A percentile compares a stretch with the other conserved stretches of the same genome.
Conservation (phyloP, 1,140 invertebrate genomes). For the Cotesia glomerata region DNA sequence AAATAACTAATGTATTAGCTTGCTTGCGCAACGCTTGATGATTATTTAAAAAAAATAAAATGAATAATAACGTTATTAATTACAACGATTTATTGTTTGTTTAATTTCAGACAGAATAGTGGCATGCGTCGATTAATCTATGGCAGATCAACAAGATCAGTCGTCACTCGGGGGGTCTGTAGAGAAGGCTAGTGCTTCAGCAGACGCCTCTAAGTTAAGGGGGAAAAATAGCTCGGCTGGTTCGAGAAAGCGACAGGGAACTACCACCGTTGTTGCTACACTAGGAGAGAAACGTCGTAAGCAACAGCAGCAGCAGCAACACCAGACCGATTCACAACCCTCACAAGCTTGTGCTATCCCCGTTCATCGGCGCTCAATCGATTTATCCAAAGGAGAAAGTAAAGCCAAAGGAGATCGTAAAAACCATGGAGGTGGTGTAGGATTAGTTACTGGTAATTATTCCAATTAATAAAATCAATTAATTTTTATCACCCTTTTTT, state of each 20-base stretch:
- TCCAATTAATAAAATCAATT: not conserved
- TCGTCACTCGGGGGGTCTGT: constrained; percentile 64
- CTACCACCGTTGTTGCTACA: constrained; percentile 47
- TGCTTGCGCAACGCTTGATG: no score
- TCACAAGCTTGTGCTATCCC: constrained; percentile 43
- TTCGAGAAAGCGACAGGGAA: constrained; percentile 60
- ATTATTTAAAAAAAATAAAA: no score
- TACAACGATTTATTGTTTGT: constrained; percentile 13
- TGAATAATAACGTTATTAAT: no score
- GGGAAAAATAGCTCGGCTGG: constrained; percentile 53
- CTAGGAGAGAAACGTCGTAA: constrained; percentile 59
- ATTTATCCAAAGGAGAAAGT: constrained; percentile 50
- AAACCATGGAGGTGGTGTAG: constrained; percentile 58
- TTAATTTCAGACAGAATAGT: constrained; percentile 61
- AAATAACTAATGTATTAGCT: not conserved
- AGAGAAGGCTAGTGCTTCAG: constrained; percentile 64
- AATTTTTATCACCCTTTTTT: not conserved
- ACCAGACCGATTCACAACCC: constrained; percentile 46
- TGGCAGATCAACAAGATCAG: constrained; percentile 66
- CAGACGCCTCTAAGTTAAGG: constrained; percentile 59
- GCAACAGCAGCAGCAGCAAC: constrained; percentile 6
- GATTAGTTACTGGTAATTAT: constrained; percentile 52
- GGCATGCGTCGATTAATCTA: constrained; percentile 66
- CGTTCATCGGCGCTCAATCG: constrained; percentile 41
- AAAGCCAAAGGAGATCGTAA: constrained; percentile 51